Conservation (phyloP, 2,888 invertebrate species). For the Alentia gelatinosa region DNA sequence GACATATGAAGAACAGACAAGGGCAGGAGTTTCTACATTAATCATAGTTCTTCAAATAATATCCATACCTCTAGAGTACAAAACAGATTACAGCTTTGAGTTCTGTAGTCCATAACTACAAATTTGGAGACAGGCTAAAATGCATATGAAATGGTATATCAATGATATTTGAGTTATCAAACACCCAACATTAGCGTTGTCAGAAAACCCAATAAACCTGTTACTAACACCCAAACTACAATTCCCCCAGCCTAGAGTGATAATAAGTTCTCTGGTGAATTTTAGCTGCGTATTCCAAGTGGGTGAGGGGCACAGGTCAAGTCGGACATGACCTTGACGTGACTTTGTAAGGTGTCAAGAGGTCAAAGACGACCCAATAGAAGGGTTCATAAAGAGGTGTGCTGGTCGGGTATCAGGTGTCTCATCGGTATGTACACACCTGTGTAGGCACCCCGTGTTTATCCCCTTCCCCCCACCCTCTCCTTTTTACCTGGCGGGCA, state of each 20-base stretch:
- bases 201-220: not conserved
- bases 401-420: not conserved
- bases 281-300: not conserved
- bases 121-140: too few species aligned
- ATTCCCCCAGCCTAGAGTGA: not conserved
- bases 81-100: too few species aligned
- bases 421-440: not conserved
- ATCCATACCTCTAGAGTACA: too few species aligned
- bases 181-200: too few species aligned
- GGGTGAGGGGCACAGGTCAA: slow-evolving; percentile 12
- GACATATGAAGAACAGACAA: too few species aligned
- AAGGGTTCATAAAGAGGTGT: not conserved
- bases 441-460: not conserved
- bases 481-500: not conserved
- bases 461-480: not conserved
- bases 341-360: not conserved
- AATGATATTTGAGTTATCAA: too few species aligned
- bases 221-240: not conserved
- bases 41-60: too few species aligned
- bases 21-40: too few species aligned
- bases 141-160: too few species aligned
- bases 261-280: not conserved
- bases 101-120: too few species aligned
- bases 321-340: not conserved
- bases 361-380: not conserved